Evolutionary conservation across 2,888 invertebrate species (phyloP).

Genomic region (Busseola fusca): DNA sequence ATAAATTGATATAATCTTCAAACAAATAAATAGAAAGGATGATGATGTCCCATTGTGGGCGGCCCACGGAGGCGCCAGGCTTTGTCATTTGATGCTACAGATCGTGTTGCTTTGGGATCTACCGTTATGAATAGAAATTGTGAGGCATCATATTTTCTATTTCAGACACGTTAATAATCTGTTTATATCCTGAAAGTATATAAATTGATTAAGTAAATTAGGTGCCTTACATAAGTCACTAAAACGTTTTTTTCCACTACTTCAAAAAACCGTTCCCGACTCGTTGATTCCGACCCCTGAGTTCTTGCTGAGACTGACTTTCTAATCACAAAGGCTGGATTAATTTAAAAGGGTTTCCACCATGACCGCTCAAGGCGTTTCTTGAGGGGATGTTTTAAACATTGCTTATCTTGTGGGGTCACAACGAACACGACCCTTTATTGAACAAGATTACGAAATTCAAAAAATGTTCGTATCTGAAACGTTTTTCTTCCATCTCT

Average conservation of each 20-base stretch:
- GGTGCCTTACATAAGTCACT: not conserved
- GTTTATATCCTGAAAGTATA: conserved; percentile 5
- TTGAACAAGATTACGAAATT: conserved; percentile 38
- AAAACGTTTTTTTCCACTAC: not conserved
- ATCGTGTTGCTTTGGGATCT: conserved; percentile 69
- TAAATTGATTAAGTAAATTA: not conserved
- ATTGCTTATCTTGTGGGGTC: conserved; percentile 31
- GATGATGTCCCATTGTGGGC: conserved; percentile 62
- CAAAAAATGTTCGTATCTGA: not conserved
- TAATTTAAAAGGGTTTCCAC: conserved; percentile 21
- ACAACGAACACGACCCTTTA: conserved; percentile 23
- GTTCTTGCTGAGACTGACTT: conserved; percentile 15
- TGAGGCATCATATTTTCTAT: conserved; percentile 46
- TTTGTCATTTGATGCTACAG: conserved; percentile 79
- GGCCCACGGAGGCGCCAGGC: conserved; percentile 70
- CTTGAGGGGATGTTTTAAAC: conserved; percentile 46
- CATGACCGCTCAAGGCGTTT: conserved; percentile 22
- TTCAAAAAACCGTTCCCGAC: not conserved
- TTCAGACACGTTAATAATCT: conserved; percentile 26
- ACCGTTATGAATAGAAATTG: conserved; percentile 71
- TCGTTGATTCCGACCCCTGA: not conserved
- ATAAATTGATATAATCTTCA: not conserved
- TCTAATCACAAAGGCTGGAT: conserved; percentile 31
- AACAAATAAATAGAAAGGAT: conserved; percentile 35
- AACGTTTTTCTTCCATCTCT: not conserved